phyloP scores from a whole-genome alignment of 2,888 invertebrate genomes.

The Brenthis daphne region DNA sequence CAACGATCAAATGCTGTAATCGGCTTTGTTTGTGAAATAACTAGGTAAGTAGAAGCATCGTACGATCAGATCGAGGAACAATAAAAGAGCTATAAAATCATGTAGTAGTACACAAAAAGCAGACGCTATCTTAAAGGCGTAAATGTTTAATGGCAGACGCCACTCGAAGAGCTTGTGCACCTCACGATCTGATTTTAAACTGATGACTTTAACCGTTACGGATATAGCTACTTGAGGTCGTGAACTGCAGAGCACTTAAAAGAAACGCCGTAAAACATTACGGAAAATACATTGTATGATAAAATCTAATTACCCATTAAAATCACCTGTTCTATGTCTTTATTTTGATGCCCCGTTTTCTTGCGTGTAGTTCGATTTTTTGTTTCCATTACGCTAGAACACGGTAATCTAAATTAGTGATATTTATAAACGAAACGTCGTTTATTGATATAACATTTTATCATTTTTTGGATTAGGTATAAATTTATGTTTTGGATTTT shows the following conservation, averaged over 20 bases:
- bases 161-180: slow-evolving; percentile 58
- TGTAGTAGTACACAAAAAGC: slow-evolving; percentile 69
- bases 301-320: slow-evolving; percentile 36
- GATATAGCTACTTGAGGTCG: slow-evolving; percentile 70
- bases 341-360: background rate
- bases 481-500: too few species aligned
- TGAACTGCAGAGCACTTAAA: slow-evolving; percentile 60
- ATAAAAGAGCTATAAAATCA: slow-evolving; percentile 74
- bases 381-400: too few species aligned
- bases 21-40: slow-evolving; percentile 62
- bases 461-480: too few species aligned
- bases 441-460: background rate
- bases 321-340: slow-evolving; percentile 20
- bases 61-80: slow-evolving; percentile 66
- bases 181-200: slow-evolving; percentile 73
- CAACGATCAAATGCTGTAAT: slow-evolving; percentile 55
- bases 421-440: too few species aligned
- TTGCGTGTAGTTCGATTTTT: too few species aligned
- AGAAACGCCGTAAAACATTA: slow-evolving; percentile 38
- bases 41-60: slow-evolving; percentile 56
- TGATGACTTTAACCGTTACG: slow-evolving; percentile 72
- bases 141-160: slow-evolving; percentile 73
- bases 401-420: too few species aligned
- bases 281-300: slow-evolving; percentile 34
- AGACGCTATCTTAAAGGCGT: slow-evolving; percentile 71